Conservation (phyloP, 2,797 vertebrate species). For the Manis crassicaudata region DNA sequence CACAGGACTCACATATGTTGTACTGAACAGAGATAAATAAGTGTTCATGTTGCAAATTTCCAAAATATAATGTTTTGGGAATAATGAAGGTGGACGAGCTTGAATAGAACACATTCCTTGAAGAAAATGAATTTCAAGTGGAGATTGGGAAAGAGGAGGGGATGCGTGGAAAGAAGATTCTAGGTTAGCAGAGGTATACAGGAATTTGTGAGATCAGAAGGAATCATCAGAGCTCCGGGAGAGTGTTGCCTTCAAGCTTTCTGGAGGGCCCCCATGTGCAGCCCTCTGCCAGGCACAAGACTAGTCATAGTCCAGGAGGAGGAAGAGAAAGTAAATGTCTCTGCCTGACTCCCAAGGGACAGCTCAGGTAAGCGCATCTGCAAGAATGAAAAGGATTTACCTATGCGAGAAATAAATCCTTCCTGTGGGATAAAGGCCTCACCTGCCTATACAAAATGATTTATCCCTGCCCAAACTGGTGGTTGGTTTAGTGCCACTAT, state of each 20-base stretch:
- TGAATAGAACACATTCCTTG: background rate
- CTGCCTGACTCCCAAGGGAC: background rate
- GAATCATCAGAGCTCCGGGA: background rate
- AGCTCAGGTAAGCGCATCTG: background rate
- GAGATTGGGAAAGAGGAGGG: background rate
- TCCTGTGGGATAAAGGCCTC: constrained; percentile 67
- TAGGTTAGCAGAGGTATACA: background rate
- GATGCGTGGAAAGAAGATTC: background rate
- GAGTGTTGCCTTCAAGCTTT: background rate
- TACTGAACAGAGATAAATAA: background rate
- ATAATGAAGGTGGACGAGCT: background rate
- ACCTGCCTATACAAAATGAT: background rate
- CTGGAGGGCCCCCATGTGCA: background rate
- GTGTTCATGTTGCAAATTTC: background rate
- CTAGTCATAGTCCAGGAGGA: background rate
- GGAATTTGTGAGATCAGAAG: background rate
- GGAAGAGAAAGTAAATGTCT: background rate
- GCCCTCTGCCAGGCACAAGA: background rate
- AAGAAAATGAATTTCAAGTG: background rate
- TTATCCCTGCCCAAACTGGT: background rate
- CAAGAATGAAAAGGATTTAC: background rate
- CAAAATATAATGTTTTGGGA: background rate
- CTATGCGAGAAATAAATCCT: constrained; percentile 75
- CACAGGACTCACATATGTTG: background rate
- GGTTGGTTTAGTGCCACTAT: constrained; percentile 11